phyloP scores from a whole-genome alignment of 2,888 invertebrate species.

The Cephus sareptanus region DNA sequence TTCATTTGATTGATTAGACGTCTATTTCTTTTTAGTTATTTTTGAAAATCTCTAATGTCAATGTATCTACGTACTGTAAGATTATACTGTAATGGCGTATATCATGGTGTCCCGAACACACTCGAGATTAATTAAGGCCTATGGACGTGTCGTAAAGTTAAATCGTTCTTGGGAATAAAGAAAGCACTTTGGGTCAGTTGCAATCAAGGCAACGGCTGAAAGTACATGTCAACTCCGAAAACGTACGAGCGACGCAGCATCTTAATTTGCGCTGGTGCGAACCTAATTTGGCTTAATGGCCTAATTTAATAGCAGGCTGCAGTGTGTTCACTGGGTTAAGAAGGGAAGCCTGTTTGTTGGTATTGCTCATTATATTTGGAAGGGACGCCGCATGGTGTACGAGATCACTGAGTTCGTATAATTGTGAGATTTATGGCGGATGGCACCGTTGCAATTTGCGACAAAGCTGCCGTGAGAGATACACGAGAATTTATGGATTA shows the following conservation, averaged over 20 bases:
- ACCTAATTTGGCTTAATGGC: slow-evolving; percentile 40
- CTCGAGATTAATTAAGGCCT: neutral
- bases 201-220: neutral
- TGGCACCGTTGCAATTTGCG: slow-evolving; percentile 21
- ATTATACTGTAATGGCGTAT: neutral
- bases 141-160: neutral
- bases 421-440: slow-evolving; percentile 38
- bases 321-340: neutral
- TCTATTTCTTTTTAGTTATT: neutral
- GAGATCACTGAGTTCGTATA: slow-evolving; percentile 26
- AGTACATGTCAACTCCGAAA: neutral
- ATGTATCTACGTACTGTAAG: neutral
- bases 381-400: slow-evolving; percentile 16
- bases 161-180: neutral
- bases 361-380: slow-evolving; percentile 40
- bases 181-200: neutral
- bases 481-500: slow-evolving; percentile 31
- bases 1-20: neutral
- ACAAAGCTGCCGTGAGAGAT: slow-evolving; percentile 33
- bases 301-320: slow-evolving; percentile 13
- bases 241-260: slow-evolving; percentile 15
- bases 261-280: slow-evolving; percentile 47
- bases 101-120: neutral
- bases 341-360: slow-evolving; percentile 34
- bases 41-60: neutral